Evolutionary conservation across 2,888 invertebrate species (phyloP).

Genomic region (Noctua janthina): DNA sequence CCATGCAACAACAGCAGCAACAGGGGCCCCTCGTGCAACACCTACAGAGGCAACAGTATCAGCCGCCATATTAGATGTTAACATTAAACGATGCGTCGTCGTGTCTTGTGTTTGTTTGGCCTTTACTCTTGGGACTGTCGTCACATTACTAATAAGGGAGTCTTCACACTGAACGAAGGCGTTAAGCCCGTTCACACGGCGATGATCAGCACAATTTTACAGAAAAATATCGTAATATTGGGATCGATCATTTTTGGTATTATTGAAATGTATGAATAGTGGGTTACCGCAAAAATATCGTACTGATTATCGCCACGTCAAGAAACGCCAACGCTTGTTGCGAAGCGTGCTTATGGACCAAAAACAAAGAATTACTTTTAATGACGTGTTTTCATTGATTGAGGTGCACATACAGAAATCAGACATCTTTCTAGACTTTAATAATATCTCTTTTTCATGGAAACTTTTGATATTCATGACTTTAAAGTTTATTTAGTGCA

Average conservation of each 20-base stretch:
- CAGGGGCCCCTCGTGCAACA: constrained; percentile 89
- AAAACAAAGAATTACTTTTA: constrained; percentile 38
- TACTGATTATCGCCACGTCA: background rate
- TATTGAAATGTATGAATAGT: background rate
- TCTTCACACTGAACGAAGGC: background rate
- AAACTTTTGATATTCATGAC: background rate
- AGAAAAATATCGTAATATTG: background rate
- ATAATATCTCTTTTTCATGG: background rate
- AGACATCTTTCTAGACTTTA: background rate
- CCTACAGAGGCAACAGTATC: constrained; percentile 86
- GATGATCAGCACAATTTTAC: background rate
- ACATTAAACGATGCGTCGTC: background rate
- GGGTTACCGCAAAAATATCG: background rate
- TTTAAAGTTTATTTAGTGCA: background rate
- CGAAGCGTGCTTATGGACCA: constrained; percentile 34
- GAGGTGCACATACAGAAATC: background rate
- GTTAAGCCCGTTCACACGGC: background rate
- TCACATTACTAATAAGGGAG: constrained; percentile 17
- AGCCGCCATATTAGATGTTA: constrained; percentile 81
- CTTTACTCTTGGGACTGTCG: background rate
- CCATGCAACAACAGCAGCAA: constrained; percentile 92
- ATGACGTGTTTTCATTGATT: constrained; percentile 21
- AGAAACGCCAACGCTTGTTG: background rate
- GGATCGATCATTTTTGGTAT: background rate
- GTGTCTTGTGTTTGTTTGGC: background rate